Percentiles rank a stretch among this genome's conserved stretches.
phyloP scores from a whole-genome alignment of 2,888 invertebrate genomes.

The Cheilosia impressa region DNA sequence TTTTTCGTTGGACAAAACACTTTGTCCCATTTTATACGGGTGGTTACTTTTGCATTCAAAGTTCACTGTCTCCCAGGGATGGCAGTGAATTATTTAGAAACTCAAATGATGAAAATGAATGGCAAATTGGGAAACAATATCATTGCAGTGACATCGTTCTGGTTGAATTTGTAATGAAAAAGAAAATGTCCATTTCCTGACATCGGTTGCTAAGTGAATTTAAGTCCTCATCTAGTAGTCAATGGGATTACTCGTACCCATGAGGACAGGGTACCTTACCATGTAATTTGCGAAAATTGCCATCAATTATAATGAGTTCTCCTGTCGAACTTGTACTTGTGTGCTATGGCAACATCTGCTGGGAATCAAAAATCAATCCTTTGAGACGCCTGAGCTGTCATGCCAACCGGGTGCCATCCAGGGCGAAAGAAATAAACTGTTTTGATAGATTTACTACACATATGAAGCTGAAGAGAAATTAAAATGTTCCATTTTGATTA shows the following conservation, averaged over 20 bases:
- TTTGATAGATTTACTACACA: conserved; percentile 20
- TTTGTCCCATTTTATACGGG: not conserved
- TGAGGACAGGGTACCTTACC: not conserved
- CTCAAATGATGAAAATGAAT: conserved; percentile 48
- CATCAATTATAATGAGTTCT: conserved; percentile 20
- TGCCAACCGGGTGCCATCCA: not conserved
- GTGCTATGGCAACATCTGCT: not conserved
- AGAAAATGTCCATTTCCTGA: not conserved
- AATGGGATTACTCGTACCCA: conserved; percentile 40
- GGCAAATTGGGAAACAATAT: conserved; percentile 38
- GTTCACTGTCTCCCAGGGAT: conserved; percentile 29
- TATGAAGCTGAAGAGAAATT: conserved; percentile 22
- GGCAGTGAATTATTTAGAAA: conserved; percentile 48
- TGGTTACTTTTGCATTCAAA: not conserved
- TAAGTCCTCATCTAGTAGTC: conserved; percentile 18
- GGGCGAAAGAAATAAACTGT: conserved; percentile 12
- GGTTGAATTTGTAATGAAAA: not conserved
- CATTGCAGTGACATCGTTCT: conserved; percentile 41
- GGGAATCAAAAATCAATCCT: conserved; percentile 35
- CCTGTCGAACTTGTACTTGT: not conserved
- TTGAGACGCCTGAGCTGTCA: conserved; percentile 39
- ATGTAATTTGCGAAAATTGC: conserved; percentile 23
- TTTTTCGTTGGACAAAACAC: not conserved
- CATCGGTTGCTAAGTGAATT: conserved; percentile 6
- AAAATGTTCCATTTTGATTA: conserved; percentile 12